These are phyloP conservation scores for Ylistrum balloti DNA, from an alignment of 1,140 invertebrate species.

Conservation along the genomic window DNA sequence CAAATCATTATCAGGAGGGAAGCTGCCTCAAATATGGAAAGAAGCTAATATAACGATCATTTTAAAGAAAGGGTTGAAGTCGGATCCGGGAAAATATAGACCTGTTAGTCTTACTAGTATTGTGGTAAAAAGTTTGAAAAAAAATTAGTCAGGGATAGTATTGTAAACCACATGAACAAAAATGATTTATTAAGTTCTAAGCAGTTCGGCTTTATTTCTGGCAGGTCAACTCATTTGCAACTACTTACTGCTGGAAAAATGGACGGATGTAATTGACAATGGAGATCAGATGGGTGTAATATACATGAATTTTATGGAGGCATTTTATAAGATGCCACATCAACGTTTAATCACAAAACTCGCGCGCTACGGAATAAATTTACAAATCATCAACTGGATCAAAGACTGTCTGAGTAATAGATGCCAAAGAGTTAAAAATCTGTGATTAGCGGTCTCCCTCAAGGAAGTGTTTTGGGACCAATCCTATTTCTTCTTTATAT, in stretches of 20 bases:
- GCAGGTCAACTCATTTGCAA: background rate
- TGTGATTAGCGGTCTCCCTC: constrained; percentile 47
- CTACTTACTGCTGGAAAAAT: background rate
- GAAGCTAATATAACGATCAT: too few species aligned
- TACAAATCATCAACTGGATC: constrained; percentile 43
- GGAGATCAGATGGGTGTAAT: constrained; percentile 47
- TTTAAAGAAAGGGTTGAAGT: too few species aligned
- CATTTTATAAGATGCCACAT: constrained; percentile 58
- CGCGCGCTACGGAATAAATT: constrained; percentile 50
- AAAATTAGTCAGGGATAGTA: background rate
- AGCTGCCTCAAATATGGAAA: too few species aligned
- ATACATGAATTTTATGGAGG: constrained; percentile 58
- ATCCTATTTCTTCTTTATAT: constrained; percentile 43
- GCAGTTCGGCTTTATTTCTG: background rate
- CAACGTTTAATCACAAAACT: constrained; percentile 52
- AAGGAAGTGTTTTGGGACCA: too few species aligned
- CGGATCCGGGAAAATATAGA: background rate
- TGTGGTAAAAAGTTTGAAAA: background rate
- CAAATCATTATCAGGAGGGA: too few species aligned
- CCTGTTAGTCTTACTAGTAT: background rate
- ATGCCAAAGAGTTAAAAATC: constrained; percentile 42
- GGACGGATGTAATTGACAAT: background rate
- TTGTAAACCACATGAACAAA: background rate
- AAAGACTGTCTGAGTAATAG: constrained; percentile 50
- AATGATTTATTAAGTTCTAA: background rate